These are phyloP conservation scores for Fabriciana adippe DNA, from an alignment of 2,888 invertebrate genomes.

Conservation along the genomic window DNA sequence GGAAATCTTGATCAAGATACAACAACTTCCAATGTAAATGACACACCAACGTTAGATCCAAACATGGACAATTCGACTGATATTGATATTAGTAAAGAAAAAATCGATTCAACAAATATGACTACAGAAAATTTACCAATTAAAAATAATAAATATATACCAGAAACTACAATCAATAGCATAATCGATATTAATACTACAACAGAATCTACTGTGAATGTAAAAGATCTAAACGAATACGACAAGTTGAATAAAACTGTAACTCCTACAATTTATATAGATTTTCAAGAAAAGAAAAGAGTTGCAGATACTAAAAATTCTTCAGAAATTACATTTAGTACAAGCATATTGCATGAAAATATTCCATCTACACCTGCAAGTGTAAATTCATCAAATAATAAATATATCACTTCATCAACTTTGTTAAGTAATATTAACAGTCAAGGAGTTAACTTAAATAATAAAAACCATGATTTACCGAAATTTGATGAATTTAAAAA, in stretches of 20 bases:
- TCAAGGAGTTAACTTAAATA: conserved; percentile 32
- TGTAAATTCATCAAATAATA: neutral
- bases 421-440: conserved; percentile 7
- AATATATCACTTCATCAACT: conserved; percentile 7
- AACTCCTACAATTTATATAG: neutral
- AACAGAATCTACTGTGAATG: neutral
- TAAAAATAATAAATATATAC: conserved; percentile 3
- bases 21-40: conserved; percentile 14
- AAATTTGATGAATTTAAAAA: conserved; percentile 76
- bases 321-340: neutral
- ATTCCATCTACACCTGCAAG: neutral
- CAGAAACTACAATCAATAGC: neutral
- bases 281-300: conserved; percentile 12
- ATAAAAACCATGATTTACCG: conserved; percentile 50
- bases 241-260: conserved; percentile 4
- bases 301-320: conserved; percentile 3
- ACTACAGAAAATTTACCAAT: conserved; percentile 1
- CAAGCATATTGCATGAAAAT: conserved; percentile 1
- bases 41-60: neutral
- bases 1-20: conserved; percentile 39
- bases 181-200: neutral
- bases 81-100: conserved; percentile 7
- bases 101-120: conserved; percentile 12
- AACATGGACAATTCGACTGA: neutral
- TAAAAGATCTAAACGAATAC: conserved; percentile 7